These are phyloP conservation scores for Stenodera caucasica DNA, from an alignment of 2,888 invertebrate genomes.

Conservation along the genomic window DNA sequence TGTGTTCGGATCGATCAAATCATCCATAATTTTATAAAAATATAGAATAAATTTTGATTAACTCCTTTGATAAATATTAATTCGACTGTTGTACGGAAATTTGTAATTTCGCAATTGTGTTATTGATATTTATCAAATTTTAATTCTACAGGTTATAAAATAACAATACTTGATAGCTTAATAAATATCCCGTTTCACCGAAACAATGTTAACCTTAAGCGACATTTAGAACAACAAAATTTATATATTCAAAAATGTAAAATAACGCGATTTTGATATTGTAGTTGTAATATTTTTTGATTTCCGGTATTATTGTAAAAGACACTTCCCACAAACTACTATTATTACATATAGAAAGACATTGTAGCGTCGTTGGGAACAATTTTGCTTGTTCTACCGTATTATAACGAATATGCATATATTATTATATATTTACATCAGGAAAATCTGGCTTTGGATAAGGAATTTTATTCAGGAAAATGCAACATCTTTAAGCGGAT, in stretches of 20 bases:
- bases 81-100: no score
- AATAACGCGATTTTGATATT: no score
- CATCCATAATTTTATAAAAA: not conserved
- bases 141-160: no score
- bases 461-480: not conserved
- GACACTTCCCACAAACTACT: slow-evolving; percentile 21
- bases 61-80: no score
- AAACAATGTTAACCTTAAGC: slow-evolving; percentile 25
- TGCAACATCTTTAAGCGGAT: not conserved
- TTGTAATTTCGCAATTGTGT: not conserved
- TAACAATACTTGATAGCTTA: slow-evolving; percentile 5
- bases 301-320: slow-evolving; percentile 5
- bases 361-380: slow-evolving; percentile 48
- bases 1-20: not conserved
- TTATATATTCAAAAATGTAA: no score
- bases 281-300: no score
- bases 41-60: not conserved
- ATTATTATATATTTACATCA: slow-evolving; percentile 20
- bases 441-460: slow-evolving; percentile 7
- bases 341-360: slow-evolving; percentile 51
- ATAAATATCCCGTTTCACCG: slow-evolving; percentile 32
- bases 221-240: slow-evolving; percentile 26
- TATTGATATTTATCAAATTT: not conserved
- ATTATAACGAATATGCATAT: slow-evolving; percentile 21
- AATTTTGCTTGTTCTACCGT: slow-evolving; percentile 33